Base-by-base conservation (phyloP, 2,888 invertebrate species). In the Gibbula magus region DNA sequence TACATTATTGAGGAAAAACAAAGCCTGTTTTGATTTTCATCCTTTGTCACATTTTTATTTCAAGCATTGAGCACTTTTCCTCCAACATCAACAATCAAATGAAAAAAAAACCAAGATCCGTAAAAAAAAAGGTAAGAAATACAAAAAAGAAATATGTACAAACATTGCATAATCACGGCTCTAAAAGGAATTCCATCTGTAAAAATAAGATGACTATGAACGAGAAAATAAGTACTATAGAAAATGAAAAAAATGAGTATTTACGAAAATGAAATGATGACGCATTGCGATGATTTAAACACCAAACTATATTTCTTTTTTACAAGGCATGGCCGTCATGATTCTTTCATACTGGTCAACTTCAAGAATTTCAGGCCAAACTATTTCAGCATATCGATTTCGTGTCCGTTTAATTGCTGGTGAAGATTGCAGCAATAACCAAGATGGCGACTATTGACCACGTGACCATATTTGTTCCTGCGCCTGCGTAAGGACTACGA, bases 401-500 rank as follows among this genome's bases (percentile, higher is more conserved):
- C 32, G 32, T 32, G 32, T 16, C n/a, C 16, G 20, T 35, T 70
- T 35, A 70, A 20, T 70, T 35, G 70, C 29, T 29, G 25, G 32
- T 54, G 54, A 75, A 52, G 54, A 75, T 35, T 13, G 54, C 75
- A 32, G 54, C 75, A 29, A 54, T 18, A 18, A 54, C 29, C 52
- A 75, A 54, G 53, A 54, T 54, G 52, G 75, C 52, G 32, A 75
- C 18, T 16, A 54, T 54, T 20, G 75, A 53, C 75, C 75, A 75
- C 35, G 54, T 54, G 75, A 54, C 54, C 32, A 56, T 8, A n/a
- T 25, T 25, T 5, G 25, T 61, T 61, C 77, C 77, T 18, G 79
- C 83, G 16, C 73, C 77, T 61, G 78, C 76, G 80, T 78, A 80
- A n/a, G 52, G 81, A 16, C 22, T 25, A 29, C 83, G 75, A 13